Evolutionary conservation across 2,888 invertebrate species (phyloP).

Genomic region (Archaeoteleia sp.): DNA sequence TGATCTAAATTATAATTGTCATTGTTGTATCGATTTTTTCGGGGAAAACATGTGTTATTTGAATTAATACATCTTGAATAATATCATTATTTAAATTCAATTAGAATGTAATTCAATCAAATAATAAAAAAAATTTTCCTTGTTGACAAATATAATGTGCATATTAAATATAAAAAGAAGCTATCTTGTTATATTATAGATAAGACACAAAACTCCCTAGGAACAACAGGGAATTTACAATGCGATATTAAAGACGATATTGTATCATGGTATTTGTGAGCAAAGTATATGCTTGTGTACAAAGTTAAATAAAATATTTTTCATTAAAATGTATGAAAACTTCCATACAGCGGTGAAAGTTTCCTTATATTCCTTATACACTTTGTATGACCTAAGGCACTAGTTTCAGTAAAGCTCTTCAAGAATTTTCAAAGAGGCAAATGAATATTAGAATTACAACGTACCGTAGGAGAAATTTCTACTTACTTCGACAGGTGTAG

Average conservation of each 20-base stretch:
- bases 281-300: constrained; percentile 12
- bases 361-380: constrained; percentile 15
- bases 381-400: constrained; percentile 18
- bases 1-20: too few relatives aligned
- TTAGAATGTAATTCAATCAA: too few relatives aligned
- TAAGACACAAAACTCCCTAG: neutral
- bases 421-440: constrained; percentile 24
- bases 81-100: too few relatives aligned
- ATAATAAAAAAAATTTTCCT: too few relatives aligned
- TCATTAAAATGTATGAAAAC: constrained; percentile 29
- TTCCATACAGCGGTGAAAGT: constrained; percentile 9
- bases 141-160: too few relatives aligned
- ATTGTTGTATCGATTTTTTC: too few relatives aligned
- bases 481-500: neutral
- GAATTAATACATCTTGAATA: too few relatives aligned
- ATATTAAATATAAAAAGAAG: neutral
- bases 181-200: constrained; percentile 6
- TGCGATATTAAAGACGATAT: neutral
- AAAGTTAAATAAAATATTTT: constrained; percentile 26
- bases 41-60: too few relatives aligned
- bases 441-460: constrained; percentile 22
- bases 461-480: constrained; percentile 13
- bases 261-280: constrained; percentile 6
- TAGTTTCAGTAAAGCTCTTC: constrained; percentile 21
- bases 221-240: neutral